A percentile compares a stretch with the other conserved stretches of the same genome.
phyloP scores from a whole-genome alignment of 1,140 invertebrate genomes.

The Apocrypta bakeri region DNA sequence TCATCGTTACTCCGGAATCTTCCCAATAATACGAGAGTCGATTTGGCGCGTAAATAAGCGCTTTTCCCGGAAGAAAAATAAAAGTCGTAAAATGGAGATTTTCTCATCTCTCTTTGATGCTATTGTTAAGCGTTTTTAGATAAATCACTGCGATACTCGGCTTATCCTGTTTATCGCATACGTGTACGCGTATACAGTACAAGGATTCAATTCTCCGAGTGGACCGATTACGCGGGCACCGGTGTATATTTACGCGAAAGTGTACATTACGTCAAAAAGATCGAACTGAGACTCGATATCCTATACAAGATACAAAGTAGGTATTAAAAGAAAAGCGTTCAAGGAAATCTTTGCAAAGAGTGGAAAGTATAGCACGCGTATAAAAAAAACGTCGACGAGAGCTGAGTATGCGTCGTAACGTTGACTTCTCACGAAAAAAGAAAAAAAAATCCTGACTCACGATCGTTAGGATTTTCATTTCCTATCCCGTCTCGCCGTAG shows the following conservation, averaged over 20 bases:
- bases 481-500: not conserved
- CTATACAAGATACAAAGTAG: too few species aligned
- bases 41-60: not conserved
- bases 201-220: too few species aligned
- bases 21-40: constrained; percentile 1
- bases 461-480: constrained; percentile 40
- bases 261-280: too few species aligned
- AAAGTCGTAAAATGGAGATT: constrained; percentile 45
- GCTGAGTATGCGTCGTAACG: not conserved
- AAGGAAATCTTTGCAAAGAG: too few species aligned
- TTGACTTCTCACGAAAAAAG: not conserved
- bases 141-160: constrained; percentile 52
- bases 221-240: too few species aligned
- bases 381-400: not conserved
- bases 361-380: too few species aligned
- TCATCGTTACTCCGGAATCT: constrained; percentile 30
- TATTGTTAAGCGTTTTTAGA: constrained; percentile 36
- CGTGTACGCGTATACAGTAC: too few species aligned
- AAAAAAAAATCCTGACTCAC: constrained; percentile 27
- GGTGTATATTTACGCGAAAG: too few species aligned
- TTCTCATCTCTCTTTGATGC: not conserved
- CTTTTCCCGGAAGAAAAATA: constrained; percentile 16
- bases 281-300: too few species aligned
- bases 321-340: too few species aligned
- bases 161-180: constrained; percentile 47